Evolutionary conservation across 2,113 vertebrate genomes (phyloP).

Genomic region (Asarcornis scutulata): DNA sequence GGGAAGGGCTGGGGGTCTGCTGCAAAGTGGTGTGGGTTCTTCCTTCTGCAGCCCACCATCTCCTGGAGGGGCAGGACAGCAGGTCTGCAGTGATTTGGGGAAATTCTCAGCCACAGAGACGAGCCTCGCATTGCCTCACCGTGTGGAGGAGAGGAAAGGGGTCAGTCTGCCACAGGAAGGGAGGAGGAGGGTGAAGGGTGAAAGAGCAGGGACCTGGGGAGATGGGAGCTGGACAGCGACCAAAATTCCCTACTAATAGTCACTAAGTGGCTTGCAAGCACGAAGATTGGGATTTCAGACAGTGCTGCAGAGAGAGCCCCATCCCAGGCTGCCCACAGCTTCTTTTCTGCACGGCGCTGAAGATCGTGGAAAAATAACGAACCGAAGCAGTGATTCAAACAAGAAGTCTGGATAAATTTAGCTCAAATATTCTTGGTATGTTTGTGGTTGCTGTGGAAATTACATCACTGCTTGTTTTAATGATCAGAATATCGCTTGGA

Average conservation of each 20-base stretch:
- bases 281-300: background rate
- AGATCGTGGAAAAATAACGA: conserved; percentile 1
- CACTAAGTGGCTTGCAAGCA: background rate
- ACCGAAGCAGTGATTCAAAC: conserved; percentile 33
- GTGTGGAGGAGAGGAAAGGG: background rate
- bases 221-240: background rate
- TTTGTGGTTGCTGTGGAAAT: conserved; percentile 68
- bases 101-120: background rate
- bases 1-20: background rate
- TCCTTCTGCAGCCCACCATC: background rate
- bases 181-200: background rate
- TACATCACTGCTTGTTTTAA: conserved; percentile 42
- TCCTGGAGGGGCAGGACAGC: rapidly evolving
- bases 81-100: background rate
- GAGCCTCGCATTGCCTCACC: background rate
- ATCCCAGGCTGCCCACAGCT: background rate
- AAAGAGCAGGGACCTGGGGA: background rate
- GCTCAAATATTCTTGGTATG: conserved; percentile 71
- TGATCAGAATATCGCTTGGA: conserved; percentile 45
- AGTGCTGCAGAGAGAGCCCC: background rate
- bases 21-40: background rate
- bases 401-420: conserved; percentile 50
- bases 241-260: background rate
- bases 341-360: background rate
- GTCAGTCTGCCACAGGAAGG: background rate